Percentiles rank a stretch among this genome's conserved stretches.
Conservation (phyloP, 2,888 invertebrate species). For the Euproctis similis region DNA sequence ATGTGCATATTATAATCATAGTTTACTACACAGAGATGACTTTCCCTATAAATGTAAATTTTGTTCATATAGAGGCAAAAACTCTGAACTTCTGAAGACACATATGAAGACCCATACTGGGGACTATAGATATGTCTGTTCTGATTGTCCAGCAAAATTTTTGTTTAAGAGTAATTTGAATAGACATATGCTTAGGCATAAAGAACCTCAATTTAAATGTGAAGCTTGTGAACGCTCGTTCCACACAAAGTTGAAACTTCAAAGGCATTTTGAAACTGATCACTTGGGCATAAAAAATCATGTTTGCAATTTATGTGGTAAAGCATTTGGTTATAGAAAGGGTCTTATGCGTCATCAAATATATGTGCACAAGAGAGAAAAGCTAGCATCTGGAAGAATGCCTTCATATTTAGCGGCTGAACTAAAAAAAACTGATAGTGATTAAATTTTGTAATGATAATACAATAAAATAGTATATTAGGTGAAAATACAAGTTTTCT, state of each 20-base stretch:
- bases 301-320: constrained; percentile 40
- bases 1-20: too few species aligned
- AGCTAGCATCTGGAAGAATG: constrained; percentile 47
- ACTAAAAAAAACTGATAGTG: too few species aligned
- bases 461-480: too few species aligned
- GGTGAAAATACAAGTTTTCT: too few species aligned
- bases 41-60: constrained; percentile 43
- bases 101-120: constrained; percentile 49
- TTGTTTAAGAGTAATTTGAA: constrained; percentile 50
- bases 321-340: constrained; percentile 47
- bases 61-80: constrained; percentile 48
- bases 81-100: constrained; percentile 41
- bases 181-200: constrained; percentile 46
- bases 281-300: constrained; percentile 47
- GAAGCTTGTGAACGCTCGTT: constrained; percentile 43
- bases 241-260: constrained; percentile 40
- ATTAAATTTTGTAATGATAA: too few species aligned
- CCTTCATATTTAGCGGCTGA: constrained; percentile 51
- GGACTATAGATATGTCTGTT: constrained; percentile 46
- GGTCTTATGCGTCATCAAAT: constrained; percentile 51
- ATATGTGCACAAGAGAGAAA: constrained; percentile 48
- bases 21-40: constrained; percentile 37
- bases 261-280: constrained; percentile 42
- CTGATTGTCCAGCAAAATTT: constrained; percentile 40
- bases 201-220: constrained; percentile 42